phyloP scores from a whole-genome alignment of 1,140 invertebrate genomes.

The Brachionus koreanus region DNA sequence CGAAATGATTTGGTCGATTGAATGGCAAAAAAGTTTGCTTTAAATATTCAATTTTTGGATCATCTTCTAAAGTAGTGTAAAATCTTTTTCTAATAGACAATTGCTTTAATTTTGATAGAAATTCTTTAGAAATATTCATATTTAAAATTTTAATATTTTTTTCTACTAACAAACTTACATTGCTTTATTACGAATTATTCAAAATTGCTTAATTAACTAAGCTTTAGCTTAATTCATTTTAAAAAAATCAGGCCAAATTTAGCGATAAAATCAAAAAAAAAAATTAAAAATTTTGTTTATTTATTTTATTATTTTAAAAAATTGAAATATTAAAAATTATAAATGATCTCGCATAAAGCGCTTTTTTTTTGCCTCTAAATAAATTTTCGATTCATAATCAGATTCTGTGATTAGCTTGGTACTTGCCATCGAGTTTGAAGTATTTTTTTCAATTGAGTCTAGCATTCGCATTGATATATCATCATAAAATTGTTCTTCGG shows the following conservation, averaged over 20 bases:
- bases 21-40: slow-evolving; percentile 31
- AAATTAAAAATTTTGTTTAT: neutral
- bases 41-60: slow-evolving; percentile 16
- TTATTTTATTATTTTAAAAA: neutral
- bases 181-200: neutral
- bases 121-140: neutral
- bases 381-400: slow-evolving; percentile 39
- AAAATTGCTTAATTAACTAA: neutral
- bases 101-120: neutral
- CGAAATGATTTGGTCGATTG: neutral
- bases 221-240: neutral
- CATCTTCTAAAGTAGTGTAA: slow-evolving; percentile 7
- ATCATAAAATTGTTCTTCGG: slow-evolving; percentile 32
- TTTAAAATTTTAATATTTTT: neutral
- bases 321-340: neutral
- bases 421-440: neutral
- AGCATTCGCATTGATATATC: slow-evolving; percentile 41
- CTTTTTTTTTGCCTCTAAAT: slow-evolving; percentile 14
- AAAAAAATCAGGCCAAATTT: neutral
- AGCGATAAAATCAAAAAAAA: neutral
- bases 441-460: slow-evolving; percentile 1
- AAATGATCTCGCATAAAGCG: slow-evolving; percentile 43
- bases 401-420: slow-evolving; percentile 15
- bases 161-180: neutral
- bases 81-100: neutral